These are phyloP conservation scores for Sthenelais limicola DNA, from an alignment of 2,888 invertebrate species.

Conservation along the genomic window DNA sequence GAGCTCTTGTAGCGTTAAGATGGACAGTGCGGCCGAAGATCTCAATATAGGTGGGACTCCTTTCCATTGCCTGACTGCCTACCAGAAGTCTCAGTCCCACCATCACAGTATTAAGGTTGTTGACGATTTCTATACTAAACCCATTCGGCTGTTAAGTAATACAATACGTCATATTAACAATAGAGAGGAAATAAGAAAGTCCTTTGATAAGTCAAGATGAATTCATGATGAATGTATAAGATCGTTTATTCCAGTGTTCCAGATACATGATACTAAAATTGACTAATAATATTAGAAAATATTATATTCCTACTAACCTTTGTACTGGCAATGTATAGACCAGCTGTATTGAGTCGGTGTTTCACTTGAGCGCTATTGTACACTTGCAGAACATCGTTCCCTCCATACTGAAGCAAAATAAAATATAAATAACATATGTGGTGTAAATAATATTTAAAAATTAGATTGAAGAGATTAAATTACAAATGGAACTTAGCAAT, in stretches of 20 bases:
- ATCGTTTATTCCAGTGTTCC: background rate
- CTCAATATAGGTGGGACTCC: conserved; percentile 79
- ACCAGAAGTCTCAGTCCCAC: conserved; percentile 86
- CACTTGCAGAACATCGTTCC: conserved; percentile 93
- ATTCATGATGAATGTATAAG: background rate
- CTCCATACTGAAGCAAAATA: conserved; percentile 79
- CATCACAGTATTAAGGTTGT: conserved; percentile 91
- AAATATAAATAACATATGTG: too few relatives aligned
- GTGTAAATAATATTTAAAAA: too few relatives aligned
- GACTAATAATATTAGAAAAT: too few relatives aligned
- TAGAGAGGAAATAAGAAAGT: background rate
- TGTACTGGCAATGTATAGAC: conserved; percentile 93
- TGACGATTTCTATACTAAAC: conserved; percentile 89
- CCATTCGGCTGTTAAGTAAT: conserved; percentile 84
- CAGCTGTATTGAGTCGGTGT: conserved; percentile 86
- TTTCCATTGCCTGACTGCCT: conserved; percentile 86
- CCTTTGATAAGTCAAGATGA: background rate
- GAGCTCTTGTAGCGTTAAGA: conserved; percentile 70
- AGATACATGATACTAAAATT: background rate
- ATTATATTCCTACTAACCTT: too few relatives aligned
- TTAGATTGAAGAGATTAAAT: background rate
- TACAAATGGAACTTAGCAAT: conserved; percentile 1
- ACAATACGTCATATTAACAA: conserved; percentile 38
- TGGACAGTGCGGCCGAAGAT: conserved; percentile 68
- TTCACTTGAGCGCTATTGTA: conserved; percentile 95